Base-by-base conservation (phyloP, 2,113 vertebrate species). In the Chlorodrepanis virens region DNA sequence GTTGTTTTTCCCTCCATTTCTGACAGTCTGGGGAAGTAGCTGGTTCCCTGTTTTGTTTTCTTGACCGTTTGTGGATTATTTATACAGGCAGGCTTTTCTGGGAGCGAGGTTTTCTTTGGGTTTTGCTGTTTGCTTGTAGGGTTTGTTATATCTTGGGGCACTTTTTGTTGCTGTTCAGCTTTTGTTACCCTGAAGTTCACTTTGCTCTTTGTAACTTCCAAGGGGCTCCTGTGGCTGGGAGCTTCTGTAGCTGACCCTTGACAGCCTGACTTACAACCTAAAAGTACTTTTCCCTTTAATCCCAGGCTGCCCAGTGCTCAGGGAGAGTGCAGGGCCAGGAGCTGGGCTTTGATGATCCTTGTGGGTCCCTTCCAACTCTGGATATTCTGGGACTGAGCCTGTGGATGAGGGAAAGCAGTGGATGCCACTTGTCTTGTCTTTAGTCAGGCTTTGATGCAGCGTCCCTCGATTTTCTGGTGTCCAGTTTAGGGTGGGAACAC, bases 1-100 rank as follows among this genome's bases (percentile, higher is more conserved):
- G 70, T 59, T 93, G 91, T 76, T 53, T 90, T 81, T 50, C 71
- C n/a, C 28, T 93, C 60, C 12, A 12, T 61, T 95, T 90, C 42
- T 87, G 68, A 61, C 59, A 89, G 54, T 40, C 59, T 42, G 33
- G 40, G 54, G 45, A 95, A 83, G 54, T 47, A 37, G 20, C 45
- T 81, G 35, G 45, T 67, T 83, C 57, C 24, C 49, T 52, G 39
- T 20, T 59, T 59, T 85, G 37, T 25, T 79, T 83, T 25, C 60
- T 47, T 61, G 56, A 37, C 64, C 1, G 0, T 45, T 76, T 83
- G 6, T 72, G 63, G 49, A 61, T 90, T 96, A 78, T 81, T 94
- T 91, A 45, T 20, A 53, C 22, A 29, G 37, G 28, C 76, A 67
- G 59, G 14, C 44, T 83, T 86, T 86, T 86, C 71, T 59, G 40